A percentile compares a stretch with the other conserved stretches of the same genome.
phyloP scores from a whole-genome alignment of 2,113 vertebrate genomes.

The Chamaetylas fuelleborni region DNA sequence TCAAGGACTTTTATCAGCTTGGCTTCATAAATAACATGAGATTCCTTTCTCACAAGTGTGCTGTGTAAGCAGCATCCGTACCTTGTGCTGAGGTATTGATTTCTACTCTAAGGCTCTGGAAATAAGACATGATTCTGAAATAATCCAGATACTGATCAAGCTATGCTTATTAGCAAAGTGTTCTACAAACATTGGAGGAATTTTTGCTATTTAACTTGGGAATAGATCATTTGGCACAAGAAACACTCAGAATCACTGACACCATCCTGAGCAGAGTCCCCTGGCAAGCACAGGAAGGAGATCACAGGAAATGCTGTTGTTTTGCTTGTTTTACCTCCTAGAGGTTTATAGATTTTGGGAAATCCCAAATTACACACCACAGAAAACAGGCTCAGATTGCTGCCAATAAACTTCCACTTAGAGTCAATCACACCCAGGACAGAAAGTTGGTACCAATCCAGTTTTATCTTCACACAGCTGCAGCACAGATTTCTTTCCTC shows the following conservation, averaged over 20 bases:
- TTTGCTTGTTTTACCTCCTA: not conserved
- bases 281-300: not conserved
- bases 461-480: not conserved
- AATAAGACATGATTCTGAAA: not conserved
- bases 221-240: not conserved
- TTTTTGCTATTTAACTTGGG: not conserved
- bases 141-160: not conserved
- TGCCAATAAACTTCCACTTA: not conserved
- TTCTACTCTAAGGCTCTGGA: not conserved
- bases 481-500: not conserved
- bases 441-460: not conserved
- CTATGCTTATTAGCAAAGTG: not conserved
- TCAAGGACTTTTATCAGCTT: not conserved
- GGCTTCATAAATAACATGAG: not conserved
- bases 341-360: not conserved
- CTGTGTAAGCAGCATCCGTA: not conserved
- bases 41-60: not conserved
- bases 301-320: not conserved
- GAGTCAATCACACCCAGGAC: not conserved
- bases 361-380: not conserved
- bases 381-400: not conserved
- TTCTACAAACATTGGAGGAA: not conserved
- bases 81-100: not conserved
- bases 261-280: not conserved
- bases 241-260: not conserved